Evolutionary conservation across 2,888 invertebrate species (phyloP).

Genomic region (Phanerotoma sp.): DNA sequence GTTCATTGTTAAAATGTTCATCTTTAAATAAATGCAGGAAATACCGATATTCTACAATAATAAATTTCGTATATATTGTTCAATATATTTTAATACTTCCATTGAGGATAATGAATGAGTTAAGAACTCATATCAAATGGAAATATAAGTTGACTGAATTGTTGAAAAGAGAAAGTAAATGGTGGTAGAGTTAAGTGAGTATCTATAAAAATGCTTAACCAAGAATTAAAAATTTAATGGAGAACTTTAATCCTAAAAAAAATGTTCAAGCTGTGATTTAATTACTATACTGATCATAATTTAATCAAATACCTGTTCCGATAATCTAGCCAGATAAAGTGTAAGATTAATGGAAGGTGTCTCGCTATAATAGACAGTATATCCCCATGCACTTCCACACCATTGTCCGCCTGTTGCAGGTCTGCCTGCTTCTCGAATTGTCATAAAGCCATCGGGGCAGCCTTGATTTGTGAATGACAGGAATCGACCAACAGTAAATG

Average conservation of each 20-base stretch:
- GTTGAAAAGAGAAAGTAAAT: too few species aligned
- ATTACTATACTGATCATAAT: not conserved
- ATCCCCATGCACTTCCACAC: slow-evolving; percentile 84
- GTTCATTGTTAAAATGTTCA: too few species aligned
- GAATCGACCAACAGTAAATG: slow-evolving; percentile 80
- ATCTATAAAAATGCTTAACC: not conserved
- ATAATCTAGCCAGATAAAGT: slow-evolving; percentile 68
- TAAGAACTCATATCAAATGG: too few species aligned
- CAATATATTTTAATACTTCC: too few species aligned
- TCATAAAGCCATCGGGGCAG: slow-evolving; percentile 82
- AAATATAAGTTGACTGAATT: too few species aligned
- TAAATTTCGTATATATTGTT: too few species aligned
- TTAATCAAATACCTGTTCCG: slow-evolving; percentile 67
- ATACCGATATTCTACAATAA: too few species aligned
- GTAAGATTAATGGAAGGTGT: slow-evolving; percentile 77
- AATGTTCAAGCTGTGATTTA: not conserved
- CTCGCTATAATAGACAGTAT: slow-evolving; percentile 84
- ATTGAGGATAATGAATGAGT: too few species aligned
- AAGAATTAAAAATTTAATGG: slow-evolving; percentile 11
- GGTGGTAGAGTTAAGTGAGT: too few species aligned
- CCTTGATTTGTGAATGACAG: slow-evolving; percentile 76
- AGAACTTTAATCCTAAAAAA: slow-evolving; percentile 11
- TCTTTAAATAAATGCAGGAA: too few species aligned
- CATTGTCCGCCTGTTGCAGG: slow-evolving; percentile 76
- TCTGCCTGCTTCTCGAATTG: slow-evolving; percentile 71